Evolutionary conservation across 1,140 invertebrate genomes (phyloP), one percentile per base, ranked within the genome.

Genomic region (Zaprionus ghesquierei): DNA sequence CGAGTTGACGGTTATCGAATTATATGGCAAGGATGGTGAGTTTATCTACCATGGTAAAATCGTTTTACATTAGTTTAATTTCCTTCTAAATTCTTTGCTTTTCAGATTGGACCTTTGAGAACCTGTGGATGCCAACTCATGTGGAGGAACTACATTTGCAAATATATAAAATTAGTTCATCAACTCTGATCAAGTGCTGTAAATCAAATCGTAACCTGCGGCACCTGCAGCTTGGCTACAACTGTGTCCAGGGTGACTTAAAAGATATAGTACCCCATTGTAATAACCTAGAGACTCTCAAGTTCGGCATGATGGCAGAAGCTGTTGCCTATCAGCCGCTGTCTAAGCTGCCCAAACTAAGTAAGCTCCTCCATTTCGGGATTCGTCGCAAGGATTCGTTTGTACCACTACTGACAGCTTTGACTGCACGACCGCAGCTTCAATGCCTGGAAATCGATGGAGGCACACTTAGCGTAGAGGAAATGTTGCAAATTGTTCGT

Each of bases 291-390:
- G 75, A 87, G 44, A 35, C 38, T 0, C 29, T 86, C 0, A 69
- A 61, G 46, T 87, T 86, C 20, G 81, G 81, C 15, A 72, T 87
- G 58, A 15, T 73, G 12, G 70, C 49, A 1, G 79, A 87, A n/a
- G 23, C 60, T 2, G 33, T 68, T 1, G 75, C 50, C 29, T 86
- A 75, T 27, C 33, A 29, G 6, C 56, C 65, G 0, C 27, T 86
- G 46, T 75, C 75, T 0, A 69, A 20, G 23, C 56, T 86, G 18
- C 68, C 75, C 0, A 79, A 69, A 33, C 64, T 86, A 8, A 41
- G 20, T 18, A 35, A 63, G 13, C 58, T 86, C 6, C 72, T 49
- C 0, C 69, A 86, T 50, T 81, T 23, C 15, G 81, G 81, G 1
- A 54, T 81, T 12, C 55, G 81, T 9, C 51, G 61, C 5, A 73